phyloP scores from a whole-genome alignment of 2,797 vertebrate genomes.

The Silurus aristotelis region DNA sequence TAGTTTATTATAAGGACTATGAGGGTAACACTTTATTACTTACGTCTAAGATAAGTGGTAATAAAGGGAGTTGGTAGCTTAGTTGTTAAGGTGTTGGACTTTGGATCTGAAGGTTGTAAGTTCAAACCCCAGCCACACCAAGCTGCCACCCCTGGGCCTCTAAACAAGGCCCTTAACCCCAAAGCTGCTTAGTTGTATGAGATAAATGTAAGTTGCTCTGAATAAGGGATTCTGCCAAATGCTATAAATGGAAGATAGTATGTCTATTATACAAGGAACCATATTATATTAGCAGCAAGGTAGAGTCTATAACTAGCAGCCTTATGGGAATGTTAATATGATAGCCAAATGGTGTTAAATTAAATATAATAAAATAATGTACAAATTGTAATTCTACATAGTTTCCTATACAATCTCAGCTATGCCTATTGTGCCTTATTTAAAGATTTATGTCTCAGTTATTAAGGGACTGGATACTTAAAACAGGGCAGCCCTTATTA shows the following conservation, averaged over 20 bases:
- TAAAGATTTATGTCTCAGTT: background rate
- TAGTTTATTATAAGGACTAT: background rate
- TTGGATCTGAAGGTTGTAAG: too few relatives aligned
- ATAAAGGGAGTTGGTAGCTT: too few relatives aligned
- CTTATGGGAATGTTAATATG: background rate
- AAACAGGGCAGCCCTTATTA: background rate
- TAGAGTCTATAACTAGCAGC: background rate
- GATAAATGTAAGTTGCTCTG: too few relatives aligned
- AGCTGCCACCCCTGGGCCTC: too few relatives aligned
- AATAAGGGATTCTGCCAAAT: too few relatives aligned
- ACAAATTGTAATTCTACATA: too few relatives aligned
- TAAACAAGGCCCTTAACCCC: too few relatives aligned
- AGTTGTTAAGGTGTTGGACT: too few relatives aligned
- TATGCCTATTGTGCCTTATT: background rate
- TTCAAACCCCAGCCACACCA: too few relatives aligned
- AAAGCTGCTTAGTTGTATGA: too few relatives aligned
- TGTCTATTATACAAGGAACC: background rate
- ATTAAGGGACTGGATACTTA: background rate
- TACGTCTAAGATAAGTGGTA: background rate
- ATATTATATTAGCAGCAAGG: background rate
- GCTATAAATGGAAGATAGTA: too few relatives aligned
- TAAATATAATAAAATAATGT: background rate
- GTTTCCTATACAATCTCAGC: background rate
- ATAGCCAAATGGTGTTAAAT: background rate
- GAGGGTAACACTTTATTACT: background rate